phyloP scores from a whole-genome alignment of 1,140 invertebrate species.

The Ylistrum balloti region DNA sequence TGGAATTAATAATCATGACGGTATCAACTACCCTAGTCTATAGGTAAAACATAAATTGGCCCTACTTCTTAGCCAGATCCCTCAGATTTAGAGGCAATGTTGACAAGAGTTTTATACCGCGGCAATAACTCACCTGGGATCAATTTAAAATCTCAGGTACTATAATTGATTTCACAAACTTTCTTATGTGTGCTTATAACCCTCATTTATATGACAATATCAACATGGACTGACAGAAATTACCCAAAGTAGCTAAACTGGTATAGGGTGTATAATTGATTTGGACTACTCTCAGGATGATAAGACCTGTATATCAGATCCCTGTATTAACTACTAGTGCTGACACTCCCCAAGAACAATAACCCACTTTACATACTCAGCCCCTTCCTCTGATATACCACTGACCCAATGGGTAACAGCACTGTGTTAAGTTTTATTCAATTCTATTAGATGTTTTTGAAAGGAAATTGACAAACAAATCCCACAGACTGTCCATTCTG shows the following conservation, averaged over 20 bases:
- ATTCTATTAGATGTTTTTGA: slow-evolving; percentile 36
- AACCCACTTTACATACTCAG: not conserved
- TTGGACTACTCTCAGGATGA: slow-evolving; percentile 37
- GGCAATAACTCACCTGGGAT: slow-evolving; percentile 52
- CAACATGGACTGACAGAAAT: slow-evolving; percentile 59
- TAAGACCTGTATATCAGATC: not conserved
- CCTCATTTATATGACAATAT: slow-evolving; percentile 55
- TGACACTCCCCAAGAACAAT: slow-evolving; percentile 26
- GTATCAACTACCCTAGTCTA: slow-evolving; percentile 10
- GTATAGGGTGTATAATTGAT: slow-evolving; percentile 54
- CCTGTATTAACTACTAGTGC: not conserved
- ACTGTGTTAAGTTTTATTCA: slow-evolving; percentile 11
- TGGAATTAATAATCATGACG: not conserved
- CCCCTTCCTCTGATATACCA: not conserved
- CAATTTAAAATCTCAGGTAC: slow-evolving; percentile 53
- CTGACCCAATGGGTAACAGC: not conserved
- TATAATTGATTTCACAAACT: slow-evolving; percentile 58
- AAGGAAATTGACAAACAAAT: slow-evolving; percentile 21
- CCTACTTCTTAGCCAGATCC: slow-evolving; percentile 53
- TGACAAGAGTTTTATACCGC: slow-evolving; percentile 51
- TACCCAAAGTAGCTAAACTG: slow-evolving; percentile 50
- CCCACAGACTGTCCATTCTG: slow-evolving; percentile 20
- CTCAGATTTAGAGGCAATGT: slow-evolving; percentile 51
- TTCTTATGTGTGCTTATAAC: slow-evolving; percentile 59
- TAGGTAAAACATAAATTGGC: slow-evolving; percentile 50